phyloP scores from a whole-genome alignment of 2,888 invertebrate species.

The Nephrotoma flavescens region DNA sequence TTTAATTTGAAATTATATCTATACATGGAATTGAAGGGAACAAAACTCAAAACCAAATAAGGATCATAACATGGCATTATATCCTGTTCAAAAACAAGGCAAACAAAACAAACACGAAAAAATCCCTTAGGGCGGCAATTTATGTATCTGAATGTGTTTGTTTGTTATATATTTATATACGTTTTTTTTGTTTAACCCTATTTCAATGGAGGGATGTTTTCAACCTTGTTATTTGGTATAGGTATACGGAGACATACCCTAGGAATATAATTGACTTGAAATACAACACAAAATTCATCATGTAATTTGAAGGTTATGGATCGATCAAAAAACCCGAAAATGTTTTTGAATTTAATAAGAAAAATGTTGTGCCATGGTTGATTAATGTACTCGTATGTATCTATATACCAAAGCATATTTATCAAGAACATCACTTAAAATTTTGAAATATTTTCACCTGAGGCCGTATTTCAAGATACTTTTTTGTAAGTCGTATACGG shows the following conservation, averaged over 20 bases:
- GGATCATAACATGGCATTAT: not conserved
- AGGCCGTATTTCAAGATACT: not conserved
- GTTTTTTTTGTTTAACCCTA: not conserved
- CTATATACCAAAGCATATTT: not conserved
- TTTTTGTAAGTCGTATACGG: not conserved
- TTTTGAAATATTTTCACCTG: not conserved
- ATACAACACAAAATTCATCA: not conserved
- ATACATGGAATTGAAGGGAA: not conserved
- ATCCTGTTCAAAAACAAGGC: not conserved
- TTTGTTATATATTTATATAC: not conserved
- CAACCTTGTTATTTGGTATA: not conserved
- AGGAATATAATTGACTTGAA: not conserved
- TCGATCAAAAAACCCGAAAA: not conserved
- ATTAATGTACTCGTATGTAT: not conserved
- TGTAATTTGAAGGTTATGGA: not conserved
- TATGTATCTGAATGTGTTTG: not conserved
- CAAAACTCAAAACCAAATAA: not conserved
- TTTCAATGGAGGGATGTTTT: not conserved
- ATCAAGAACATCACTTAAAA: not conserved
- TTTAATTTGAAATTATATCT: not conserved
- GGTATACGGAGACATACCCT: not conserved
- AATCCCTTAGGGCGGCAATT: not conserved
- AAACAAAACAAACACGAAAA: not conserved
- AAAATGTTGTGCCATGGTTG: not conserved
- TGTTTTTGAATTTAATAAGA: not conserved